Evolutionary conservation across 2,797 vertebrate genomes (phyloP), one percentile per base, ranked within the genome.

Genomic region (Etheostoma perlongum): DNA sequence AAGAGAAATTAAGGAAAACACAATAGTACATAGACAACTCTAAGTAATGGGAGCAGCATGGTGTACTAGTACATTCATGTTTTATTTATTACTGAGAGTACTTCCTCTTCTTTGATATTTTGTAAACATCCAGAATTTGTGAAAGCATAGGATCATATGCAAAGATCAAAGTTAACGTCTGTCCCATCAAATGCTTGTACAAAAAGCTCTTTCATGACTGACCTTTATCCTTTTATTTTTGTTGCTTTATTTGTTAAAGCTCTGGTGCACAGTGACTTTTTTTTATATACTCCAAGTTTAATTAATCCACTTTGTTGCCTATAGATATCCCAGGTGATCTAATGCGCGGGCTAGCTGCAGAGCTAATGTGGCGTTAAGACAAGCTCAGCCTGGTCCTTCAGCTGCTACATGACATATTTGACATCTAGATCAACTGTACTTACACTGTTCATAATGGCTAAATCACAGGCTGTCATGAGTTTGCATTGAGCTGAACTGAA

Each of bases 341-440:
- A 33, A 19, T 23, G 52, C 40, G 48, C 2, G 19, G 33, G 19
- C 40, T 51, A 36, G 3, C 27, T 80, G 40, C 42, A 49, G 27
- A 65, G 11, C 40, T 19, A 59, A 79, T 80, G 44, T 59, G 46
- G 52, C 60, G 21, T 21, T 27, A 0, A 36, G 51, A 51, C 42
- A 11, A 21, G 47, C 49, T 48, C 36, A 78, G 23, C 30, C 21
- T n/a, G 25, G 25, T 33, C n/a, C 47, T 67, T 69, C 19, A 33
- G 49, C 62, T 67, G 40, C 55, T 21, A 53, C 30, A 71, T 65
- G 23, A 33, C 16, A 30, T 9, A 58, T 67, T 64, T 63, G 47
- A 67, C 47, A 58, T 60, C 21, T 30, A 36, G 23, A 40, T 47
- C 14, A 33, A 36, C 47, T 16, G 66, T n/a, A 36, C 54, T 19